phyloP scores from a whole-genome alignment of 2,888 invertebrate genomes.

The Maniola hyperantus region DNA sequence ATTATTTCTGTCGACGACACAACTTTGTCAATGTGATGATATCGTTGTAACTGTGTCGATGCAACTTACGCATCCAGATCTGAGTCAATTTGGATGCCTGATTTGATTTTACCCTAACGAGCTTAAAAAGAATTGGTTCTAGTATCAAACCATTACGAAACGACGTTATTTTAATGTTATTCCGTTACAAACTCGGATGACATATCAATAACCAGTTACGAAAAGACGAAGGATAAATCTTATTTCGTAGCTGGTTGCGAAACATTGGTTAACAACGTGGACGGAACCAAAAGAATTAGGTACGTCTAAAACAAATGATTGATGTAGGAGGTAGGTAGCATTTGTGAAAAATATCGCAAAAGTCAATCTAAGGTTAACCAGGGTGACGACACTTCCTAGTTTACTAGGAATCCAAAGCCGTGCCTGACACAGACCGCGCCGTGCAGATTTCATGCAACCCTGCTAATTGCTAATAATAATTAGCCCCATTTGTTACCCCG shows the following conservation, averaged over 20 bases:
- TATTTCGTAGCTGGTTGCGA: too few relatives aligned
- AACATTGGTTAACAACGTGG: too few relatives aligned
- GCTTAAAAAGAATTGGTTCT: neutral
- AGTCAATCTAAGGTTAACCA: slow-evolving; percentile 10
- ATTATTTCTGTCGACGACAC: neutral
- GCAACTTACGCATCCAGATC: neutral
- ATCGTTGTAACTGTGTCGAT: neutral
- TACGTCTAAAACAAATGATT: neutral
- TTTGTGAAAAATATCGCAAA: neutral
- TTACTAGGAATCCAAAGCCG: slow-evolving; percentile 49
- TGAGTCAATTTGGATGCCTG: neutral
- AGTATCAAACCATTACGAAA: too few relatives aligned
- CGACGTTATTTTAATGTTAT: too few relatives aligned
- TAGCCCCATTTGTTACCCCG: slow-evolving; percentile 42
- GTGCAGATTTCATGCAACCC: slow-evolving; percentile 48
- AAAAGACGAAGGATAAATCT: too few relatives aligned
- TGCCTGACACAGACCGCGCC: slow-evolving; percentile 65
- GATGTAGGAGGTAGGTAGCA: neutral
- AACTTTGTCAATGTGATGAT: neutral
- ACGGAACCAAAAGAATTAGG: neutral
- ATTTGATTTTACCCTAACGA: neutral
- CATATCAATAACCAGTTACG: too few relatives aligned
- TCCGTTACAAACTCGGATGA: too few relatives aligned
- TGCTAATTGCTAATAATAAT: slow-evolving; percentile 60
- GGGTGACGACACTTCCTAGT: slow-evolving; percentile 52